phyloP scores from a whole-genome alignment of 2,797 vertebrate genomes.

The Botia kubotai region DNA sequence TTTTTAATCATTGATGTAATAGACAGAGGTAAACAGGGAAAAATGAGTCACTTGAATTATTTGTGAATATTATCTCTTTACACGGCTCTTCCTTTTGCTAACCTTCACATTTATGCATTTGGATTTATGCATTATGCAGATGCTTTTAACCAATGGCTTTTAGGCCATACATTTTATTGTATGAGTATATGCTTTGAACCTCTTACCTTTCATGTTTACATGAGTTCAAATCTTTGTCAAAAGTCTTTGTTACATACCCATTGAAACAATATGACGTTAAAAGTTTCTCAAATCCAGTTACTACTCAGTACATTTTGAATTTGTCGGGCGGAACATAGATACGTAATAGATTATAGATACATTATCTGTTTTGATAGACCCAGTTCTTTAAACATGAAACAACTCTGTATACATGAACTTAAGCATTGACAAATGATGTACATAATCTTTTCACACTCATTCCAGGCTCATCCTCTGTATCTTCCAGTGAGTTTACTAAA shows the following conservation, averaged over 20 bases:
- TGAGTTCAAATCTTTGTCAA: no score
- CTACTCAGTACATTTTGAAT: neutral
- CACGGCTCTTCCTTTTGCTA: neutral
- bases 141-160: neutral
- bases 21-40: neutral
- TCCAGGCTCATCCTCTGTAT: conserved; percentile 53
- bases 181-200: no score
- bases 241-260: no score
- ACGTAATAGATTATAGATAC: no score
- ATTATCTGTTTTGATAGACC: no score
- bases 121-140: neutral
- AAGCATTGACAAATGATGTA: neutral
- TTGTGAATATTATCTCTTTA: no score
- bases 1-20: conserved; percentile 12
- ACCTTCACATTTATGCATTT: conserved; percentile 2
- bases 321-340: no score
- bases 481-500: conserved; percentile 59
- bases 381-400: no score
- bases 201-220: neutral
- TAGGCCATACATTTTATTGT: no score
- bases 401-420: no score
- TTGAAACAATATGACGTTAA: no score
- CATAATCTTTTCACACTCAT: conserved; percentile 43
- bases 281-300: neutral
- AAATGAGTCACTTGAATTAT: conserved; percentile 4